Evolutionary conservation across 2,888 invertebrate species (phyloP).

Genomic region (Macaria notata): DNA sequence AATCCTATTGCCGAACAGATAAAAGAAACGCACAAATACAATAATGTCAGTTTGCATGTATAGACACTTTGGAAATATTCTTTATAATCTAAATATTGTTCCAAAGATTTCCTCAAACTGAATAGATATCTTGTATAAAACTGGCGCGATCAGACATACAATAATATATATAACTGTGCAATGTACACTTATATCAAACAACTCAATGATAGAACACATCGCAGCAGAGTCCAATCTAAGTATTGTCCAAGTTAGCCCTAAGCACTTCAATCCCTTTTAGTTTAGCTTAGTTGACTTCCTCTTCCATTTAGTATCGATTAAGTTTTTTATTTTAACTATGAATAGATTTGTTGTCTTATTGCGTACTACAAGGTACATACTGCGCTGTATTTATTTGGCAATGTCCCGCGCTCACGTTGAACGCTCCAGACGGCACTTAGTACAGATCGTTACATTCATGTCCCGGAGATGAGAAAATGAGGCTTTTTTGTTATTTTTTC

Average conservation of each 20-base stretch:
- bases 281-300: conserved; percentile 74
- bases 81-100: too few relatives aligned
- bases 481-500: conserved; percentile 62
- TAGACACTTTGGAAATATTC: too few relatives aligned
- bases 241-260: conserved; percentile 37
- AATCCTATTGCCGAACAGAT: too few relatives aligned
- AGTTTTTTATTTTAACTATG: conserved; percentile 65
- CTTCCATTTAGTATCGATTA: conserved; percentile 76
- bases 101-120: too few relatives aligned
- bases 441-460: conserved; percentile 40
- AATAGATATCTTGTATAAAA: too few relatives aligned
- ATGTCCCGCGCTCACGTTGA: conserved; percentile 54
- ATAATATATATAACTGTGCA: too few relatives aligned
- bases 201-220: conserved; percentile 4
- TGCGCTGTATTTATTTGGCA: conserved; percentile 59
- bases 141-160: too few relatives aligned
- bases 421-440: conserved; percentile 53
- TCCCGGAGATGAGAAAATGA: conserved; percentile 70
- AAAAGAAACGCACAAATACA: too few relatives aligned
- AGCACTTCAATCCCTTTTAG: conserved; percentile 50
- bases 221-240: conserved; percentile 24
- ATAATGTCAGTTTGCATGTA: too few relatives aligned
- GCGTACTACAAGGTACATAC: conserved; percentile 44
- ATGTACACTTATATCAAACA: too few relatives aligned
- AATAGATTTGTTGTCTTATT: conserved; percentile 62